Evolutionary conservation across 2,113 vertebrate genomes (phyloP).

Genomic region (Marcusenius ussheri): DNA sequence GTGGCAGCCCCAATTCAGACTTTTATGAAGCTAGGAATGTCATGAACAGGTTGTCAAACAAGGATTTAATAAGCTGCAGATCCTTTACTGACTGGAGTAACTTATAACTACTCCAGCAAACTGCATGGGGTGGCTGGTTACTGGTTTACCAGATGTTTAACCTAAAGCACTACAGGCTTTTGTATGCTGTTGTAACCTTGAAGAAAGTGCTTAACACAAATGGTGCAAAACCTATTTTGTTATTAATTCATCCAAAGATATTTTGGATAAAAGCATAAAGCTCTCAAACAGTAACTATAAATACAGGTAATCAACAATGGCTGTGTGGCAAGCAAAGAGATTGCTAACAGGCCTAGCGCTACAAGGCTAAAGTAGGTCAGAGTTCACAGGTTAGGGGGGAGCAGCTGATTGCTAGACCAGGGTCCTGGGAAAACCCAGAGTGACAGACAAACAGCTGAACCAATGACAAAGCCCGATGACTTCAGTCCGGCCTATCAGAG

Average conservation of each 20-base stretch:
- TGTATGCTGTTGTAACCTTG: background rate
- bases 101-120: background rate
- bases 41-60: background rate
- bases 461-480: background rate
- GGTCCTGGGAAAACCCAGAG: background rate
- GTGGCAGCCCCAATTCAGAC: background rate
- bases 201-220: background rate
- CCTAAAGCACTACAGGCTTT: background rate
- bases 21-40: background rate
- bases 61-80: background rate
- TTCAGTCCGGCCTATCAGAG: background rate
- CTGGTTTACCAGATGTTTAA: background rate
- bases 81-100: background rate
- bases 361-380: background rate
- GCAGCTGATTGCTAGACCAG: background rate
- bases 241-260: background rate
- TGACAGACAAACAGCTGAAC: background rate
- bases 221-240: background rate
- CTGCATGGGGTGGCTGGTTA: background rate
- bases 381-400: background rate
- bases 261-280: background rate
- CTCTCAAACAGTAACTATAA: background rate
- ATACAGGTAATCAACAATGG: background rate
- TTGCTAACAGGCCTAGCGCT: background rate
- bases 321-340: background rate